Conservation (phyloP, 2,797 vertebrate species). For the Luscinia megarhynchos region DNA sequence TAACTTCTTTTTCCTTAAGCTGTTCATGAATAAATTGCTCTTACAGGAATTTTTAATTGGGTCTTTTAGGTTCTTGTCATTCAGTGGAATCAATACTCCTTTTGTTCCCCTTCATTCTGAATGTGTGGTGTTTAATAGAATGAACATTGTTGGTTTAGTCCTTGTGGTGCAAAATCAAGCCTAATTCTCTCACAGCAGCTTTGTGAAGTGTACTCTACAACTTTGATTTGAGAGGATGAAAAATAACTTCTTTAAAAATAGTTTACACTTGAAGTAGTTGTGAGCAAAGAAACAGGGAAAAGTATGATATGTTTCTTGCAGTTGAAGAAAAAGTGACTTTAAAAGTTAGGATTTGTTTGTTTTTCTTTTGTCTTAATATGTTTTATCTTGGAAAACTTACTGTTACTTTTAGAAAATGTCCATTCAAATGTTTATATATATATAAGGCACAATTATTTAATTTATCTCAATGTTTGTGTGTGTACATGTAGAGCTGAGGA, state of each 20-base stretch:
- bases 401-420: neutral
- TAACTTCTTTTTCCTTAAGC: constrained; percentile 17
- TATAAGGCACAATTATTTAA: neutral
- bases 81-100: constrained; percentile 48
- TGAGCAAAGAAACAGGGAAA: neutral
- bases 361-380: neutral
- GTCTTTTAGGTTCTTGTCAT: constrained; percentile 35
- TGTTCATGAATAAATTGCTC: constrained; percentile 40
- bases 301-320: neutral
- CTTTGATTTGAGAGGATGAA: neutral
- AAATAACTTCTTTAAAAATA: neutral
- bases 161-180: constrained; percentile 33
- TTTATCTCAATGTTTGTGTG: neutral
- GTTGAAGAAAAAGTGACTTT: neutral
- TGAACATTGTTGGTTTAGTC: constrained; percentile 25
- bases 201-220: neutral
- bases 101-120: constrained; percentile 44
- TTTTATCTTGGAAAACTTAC: neutral
- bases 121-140: constrained; percentile 11
- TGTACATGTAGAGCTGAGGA: neutral
- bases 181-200: neutral
- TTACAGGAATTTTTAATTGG: constrained; percentile 40
- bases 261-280: neutral
- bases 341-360: neutral
- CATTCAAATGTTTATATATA: neutral